Conservation (phyloP, 2,113 vertebrate genomes). For the Nestor notabilis region DNA sequence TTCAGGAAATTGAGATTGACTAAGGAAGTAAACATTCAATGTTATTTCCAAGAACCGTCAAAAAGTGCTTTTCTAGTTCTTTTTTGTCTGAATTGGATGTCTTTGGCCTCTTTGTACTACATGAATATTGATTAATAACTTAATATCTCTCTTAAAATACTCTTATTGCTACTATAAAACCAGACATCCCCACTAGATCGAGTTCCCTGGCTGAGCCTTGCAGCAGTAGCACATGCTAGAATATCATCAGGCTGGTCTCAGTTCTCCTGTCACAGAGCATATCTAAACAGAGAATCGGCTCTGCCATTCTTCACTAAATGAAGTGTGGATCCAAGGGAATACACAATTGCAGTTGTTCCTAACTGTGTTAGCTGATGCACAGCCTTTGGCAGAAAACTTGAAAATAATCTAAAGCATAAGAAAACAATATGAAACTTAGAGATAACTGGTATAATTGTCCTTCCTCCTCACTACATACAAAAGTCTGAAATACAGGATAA, state of each 20-base stretch:
- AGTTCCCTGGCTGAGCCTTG: background rate
- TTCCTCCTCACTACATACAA: background rate
- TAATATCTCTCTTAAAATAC: background rate
- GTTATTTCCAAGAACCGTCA: background rate
- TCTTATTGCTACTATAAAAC: background rate
- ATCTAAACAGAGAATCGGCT: background rate
- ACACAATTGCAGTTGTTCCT: background rate
- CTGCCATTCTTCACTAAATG: background rate
- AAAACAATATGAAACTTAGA: background rate
- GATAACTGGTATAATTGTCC: background rate
- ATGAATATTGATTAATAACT: background rate
- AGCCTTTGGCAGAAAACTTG: background rate
- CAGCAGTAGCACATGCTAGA: background rate
- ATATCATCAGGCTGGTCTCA: background rate
- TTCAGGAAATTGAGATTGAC: background rate
- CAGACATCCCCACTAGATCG: background rate
- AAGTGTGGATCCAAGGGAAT: background rate
- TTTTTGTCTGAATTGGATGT: background rate
- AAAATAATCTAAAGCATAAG: background rate
- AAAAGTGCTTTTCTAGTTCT: background rate
- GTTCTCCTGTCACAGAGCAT: background rate
- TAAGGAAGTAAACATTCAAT: background rate
- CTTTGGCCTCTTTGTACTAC: background rate
- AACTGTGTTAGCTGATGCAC: background rate
- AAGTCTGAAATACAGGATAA: background rate